Conservation (phyloP, 2,888 invertebrate genomes). For the Drosophila putrida region DNA sequence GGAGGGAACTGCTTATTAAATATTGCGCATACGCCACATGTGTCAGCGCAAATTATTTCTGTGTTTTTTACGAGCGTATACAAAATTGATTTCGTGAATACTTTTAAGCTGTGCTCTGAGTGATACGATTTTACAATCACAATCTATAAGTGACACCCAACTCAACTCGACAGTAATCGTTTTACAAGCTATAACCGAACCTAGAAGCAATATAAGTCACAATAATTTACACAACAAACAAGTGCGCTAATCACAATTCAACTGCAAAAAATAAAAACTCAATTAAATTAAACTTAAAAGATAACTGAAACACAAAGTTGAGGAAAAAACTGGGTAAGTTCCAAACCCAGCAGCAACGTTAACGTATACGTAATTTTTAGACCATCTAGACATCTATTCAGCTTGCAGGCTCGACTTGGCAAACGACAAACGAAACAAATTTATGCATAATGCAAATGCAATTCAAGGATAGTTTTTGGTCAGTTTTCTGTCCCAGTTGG, state of each 20-base stretch:
- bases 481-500: constrained; percentile 8
- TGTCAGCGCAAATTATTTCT: constrained; percentile 55
- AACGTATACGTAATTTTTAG: constrained; percentile 27
- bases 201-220: constrained; percentile 64
- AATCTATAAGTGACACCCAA: constrained; percentile 7
- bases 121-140: constrained; percentile 9
- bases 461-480: constrained; percentile 59
- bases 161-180: background rate
- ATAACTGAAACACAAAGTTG: constrained; percentile 17
- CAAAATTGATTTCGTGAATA: constrained; percentile 54
- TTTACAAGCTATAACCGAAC: constrained; percentile 24
- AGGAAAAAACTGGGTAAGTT: constrained; percentile 41
- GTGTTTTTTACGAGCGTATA: constrained; percentile 49
- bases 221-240: constrained; percentile 55
- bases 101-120: constrained; percentile 8
- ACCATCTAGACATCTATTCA: background rate
- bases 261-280: constrained; percentile 13
- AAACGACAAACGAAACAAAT: constrained; percentile 37
- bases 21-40: constrained; percentile 67
- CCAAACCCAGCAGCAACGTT: constrained; percentile 32
- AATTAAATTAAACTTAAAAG: constrained; percentile 17
- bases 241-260: constrained; percentile 26
- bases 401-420: background rate
- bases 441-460: constrained; percentile 69
- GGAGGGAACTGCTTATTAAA: constrained; percentile 70